Evolutionary conservation across 2,113 vertebrate genomes (phyloP).

Genomic region (Strix uralensis): DNA sequence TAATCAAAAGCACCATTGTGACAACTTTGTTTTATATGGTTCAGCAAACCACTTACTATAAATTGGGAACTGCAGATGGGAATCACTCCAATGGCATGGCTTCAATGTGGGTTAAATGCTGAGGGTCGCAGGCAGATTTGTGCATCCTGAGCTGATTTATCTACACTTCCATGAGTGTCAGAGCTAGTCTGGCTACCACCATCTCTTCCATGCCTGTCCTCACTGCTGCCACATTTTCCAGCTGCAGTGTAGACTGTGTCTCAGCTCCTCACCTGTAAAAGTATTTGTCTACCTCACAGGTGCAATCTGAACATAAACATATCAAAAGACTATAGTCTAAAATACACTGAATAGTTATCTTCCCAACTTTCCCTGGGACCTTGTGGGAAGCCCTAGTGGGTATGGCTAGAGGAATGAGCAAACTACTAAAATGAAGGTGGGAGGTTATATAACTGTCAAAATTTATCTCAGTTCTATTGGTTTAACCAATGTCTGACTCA

Average conservation of each 20-base stretch:
- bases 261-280: not conserved
- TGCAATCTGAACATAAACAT: not conserved
- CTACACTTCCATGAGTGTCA: fast-evolving
- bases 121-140: not conserved
- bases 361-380: not conserved
- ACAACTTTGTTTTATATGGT: conserved; percentile 22
- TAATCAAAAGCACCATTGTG: conserved; percentile 47
- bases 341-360: not conserved
- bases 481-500: conserved; percentile 28
- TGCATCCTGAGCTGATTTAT: not conserved
- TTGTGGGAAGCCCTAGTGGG: not conserved
- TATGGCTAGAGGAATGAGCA: not conserved
- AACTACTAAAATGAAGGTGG: not conserved
- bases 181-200: not conserved
- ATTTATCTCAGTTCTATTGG: conserved; percentile 10
- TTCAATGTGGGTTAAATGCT: not conserved
- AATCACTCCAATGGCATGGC: not conserved
- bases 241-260: not conserved
- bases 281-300: not conserved
- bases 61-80: not conserved
- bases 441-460: conserved; percentile 21
- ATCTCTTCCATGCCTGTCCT: not conserved
- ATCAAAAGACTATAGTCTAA: not conserved
- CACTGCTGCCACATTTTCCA: not conserved
- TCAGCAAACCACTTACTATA: not conserved